Base-by-base conservation (phyloP, 2,888 invertebrate species). In the Agonopterix alstromeriana region DNA sequence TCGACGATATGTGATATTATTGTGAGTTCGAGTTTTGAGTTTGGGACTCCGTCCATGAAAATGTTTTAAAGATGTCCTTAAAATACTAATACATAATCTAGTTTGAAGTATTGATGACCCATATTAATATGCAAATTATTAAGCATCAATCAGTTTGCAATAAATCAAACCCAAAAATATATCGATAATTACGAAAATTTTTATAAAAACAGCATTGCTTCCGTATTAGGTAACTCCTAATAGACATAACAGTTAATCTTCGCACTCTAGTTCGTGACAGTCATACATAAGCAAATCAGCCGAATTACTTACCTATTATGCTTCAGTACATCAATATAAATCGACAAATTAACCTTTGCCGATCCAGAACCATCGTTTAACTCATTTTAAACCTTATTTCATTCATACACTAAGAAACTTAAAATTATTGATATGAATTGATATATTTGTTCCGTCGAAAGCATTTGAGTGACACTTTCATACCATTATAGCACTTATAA, bases 151-250 rank as follows among this genome's bases (percentile, higher is more conserved):
- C 17, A 17, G 17, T 17, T 17, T 17, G 3, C 3, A 17, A 17
- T 17, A 3, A 17, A 17, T 17, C 17, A 17, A 17, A 40, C 40
- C 10, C 9, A 40, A 40, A 40, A 8, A 41, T 10, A 42, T n/a
- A 49, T 52, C 43, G 17, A 17, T 2, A 17, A 17, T 17, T 17
- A 50, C 43, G 17, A 17, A 3, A 17, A 17, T 17, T 17, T 17
- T 17, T 1, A 17, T 17, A 3, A 17, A 27, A 27, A 27, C 27
- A 27, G 27, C 27, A 27, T 5, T 38, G 9, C 53, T 50, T 48
- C 68, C 63, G 44, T 71, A 75, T 74, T 70, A 74, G 66, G 75
- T 76, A 77, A 77, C 72, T 61, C 55, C 54, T 50, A 55, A 55
- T 59, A 59, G 67, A 70, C 67, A 67, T 47, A 36, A 68, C 61